Percentiles rank a stretch among this genome's conserved stretches.
These are phyloP conservation scores for Manis crassicaudata DNA, from an alignment of 2,797 vertebrate genomes.

Conservation along the genomic window DNA sequence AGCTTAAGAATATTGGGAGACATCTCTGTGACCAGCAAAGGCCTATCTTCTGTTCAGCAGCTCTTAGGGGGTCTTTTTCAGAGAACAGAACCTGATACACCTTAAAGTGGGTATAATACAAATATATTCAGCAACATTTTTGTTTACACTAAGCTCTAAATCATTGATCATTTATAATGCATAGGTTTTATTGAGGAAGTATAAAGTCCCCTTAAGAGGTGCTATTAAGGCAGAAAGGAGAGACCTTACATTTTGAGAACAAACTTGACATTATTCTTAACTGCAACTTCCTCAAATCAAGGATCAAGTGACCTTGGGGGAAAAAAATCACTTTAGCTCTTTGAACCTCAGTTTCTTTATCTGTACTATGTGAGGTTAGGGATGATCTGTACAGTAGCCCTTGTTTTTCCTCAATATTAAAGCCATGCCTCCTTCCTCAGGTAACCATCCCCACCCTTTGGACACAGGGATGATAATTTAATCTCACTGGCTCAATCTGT, in stretches of 20 bases:
- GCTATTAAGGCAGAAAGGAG: slow-evolving; percentile 27
- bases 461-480: neutral
- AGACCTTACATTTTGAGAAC: neutral
- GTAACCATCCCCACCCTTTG: neutral
- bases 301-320: neutral
- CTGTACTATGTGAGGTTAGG: neutral
- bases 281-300: neutral
- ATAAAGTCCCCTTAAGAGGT: neutral
- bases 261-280: slow-evolving; percentile 14
- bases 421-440: neutral
- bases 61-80: neutral
- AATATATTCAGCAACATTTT: neutral
- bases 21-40: neutral
- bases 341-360: slow-evolving; percentile 23
- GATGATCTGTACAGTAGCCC: neutral
- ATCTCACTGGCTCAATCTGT: neutral
- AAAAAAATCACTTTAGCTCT: neutral
- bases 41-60: neutral
- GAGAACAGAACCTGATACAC: neutral
- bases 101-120: neutral
- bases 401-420: neutral
- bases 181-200: neutral
- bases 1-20: neutral
- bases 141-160: neutral
- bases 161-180: neutral